Percentiles rank a stretch among this genome's conserved stretches.
Evolutionary conservation across 2,113 vertebrate species (phyloP).

Genomic region (Ivindomyrus marchei): DNA sequence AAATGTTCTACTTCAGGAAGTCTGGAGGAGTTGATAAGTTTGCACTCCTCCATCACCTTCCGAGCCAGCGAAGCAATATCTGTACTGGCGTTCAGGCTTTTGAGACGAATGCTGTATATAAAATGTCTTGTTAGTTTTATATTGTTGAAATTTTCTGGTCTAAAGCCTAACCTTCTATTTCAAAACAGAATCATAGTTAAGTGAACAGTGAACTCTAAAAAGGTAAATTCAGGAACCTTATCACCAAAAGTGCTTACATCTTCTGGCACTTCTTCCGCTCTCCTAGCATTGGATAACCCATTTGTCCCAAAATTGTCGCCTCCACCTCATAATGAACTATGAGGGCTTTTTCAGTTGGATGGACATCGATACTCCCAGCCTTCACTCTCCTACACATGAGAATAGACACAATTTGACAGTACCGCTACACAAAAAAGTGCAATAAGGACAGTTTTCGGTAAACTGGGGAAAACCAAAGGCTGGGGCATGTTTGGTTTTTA

Average conservation of each 20-base stretch:
- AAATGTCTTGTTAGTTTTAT: not conserved
- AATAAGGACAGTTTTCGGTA: not conserved
- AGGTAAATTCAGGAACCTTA: not conserved
- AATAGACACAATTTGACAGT: not conserved
- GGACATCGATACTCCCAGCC: conserved; percentile 83
- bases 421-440: not conserved
- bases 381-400: conserved; percentile 71
- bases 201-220: not conserved
- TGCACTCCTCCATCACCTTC: conserved; percentile 94
- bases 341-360: conserved; percentile 86
- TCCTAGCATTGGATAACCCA: conserved; percentile 76
- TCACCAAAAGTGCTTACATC: conserved; percentile 67
- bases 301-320: conserved; percentile 80
- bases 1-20: conserved; percentile 86
- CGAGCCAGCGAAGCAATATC: conserved; percentile 81
- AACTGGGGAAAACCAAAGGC: conserved; percentile 7
- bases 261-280: conserved; percentile 89
- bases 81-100: not conserved
- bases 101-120: not conserved
- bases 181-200: not conserved
- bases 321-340: conserved; percentile 91
- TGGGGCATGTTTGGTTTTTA: not conserved
- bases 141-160: not conserved
- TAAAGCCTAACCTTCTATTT: not conserved
- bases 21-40: conserved; percentile 82